phyloP scores from a whole-genome alignment of 1,140 invertebrate genomes.

The Dendrolimus punctatus region DNA sequence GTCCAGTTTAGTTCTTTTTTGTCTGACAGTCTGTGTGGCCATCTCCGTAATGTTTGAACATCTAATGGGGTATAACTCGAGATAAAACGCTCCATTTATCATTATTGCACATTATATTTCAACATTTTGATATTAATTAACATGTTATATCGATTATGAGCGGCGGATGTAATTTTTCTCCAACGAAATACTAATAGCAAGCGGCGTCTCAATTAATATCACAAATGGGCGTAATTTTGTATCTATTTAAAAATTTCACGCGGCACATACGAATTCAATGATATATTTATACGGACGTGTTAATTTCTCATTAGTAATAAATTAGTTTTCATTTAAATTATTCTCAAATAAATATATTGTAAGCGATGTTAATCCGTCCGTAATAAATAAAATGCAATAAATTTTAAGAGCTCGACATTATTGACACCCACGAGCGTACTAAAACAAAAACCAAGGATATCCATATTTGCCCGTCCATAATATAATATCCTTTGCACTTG shows the following conservation, averaged over 20 bases:
- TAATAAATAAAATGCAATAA: slow-evolving; percentile 25
- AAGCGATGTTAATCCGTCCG: slow-evolving; percentile 11
- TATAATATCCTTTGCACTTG: slow-evolving; percentile 61
- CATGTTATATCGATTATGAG: slow-evolving; percentile 5
- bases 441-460: slow-evolving; percentile 38
- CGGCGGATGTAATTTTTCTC: slow-evolving; percentile 6
- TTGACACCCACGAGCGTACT: slow-evolving; percentile 22
- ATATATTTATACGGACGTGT: slow-evolving; percentile 1
- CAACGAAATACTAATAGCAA: neutral
- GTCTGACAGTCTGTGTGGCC: slow-evolving; percentile 4
- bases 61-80: slow-evolving; percentile 3
- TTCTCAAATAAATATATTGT: slow-evolving; percentile 1
- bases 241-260: too few relatives aligned
- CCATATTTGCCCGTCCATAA: slow-evolving; percentile 48
- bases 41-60: slow-evolving; percentile 3
- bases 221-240: too few relatives aligned
- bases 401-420: slow-evolving; percentile 8
- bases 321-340: slow-evolving; percentile 8
- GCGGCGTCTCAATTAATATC: neutral
- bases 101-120: slow-evolving; percentile 10
- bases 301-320: slow-evolving; percentile 2
- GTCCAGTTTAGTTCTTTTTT: slow-evolving; percentile 5
- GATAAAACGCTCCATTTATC: slow-evolving; percentile 8
- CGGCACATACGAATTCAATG: neutral
- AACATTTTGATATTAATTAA: slow-evolving; percentile 8